phyloP scores from a whole-genome alignment of 2,113 vertebrate genomes.

The Aptenodytes patagonicus region DNA sequence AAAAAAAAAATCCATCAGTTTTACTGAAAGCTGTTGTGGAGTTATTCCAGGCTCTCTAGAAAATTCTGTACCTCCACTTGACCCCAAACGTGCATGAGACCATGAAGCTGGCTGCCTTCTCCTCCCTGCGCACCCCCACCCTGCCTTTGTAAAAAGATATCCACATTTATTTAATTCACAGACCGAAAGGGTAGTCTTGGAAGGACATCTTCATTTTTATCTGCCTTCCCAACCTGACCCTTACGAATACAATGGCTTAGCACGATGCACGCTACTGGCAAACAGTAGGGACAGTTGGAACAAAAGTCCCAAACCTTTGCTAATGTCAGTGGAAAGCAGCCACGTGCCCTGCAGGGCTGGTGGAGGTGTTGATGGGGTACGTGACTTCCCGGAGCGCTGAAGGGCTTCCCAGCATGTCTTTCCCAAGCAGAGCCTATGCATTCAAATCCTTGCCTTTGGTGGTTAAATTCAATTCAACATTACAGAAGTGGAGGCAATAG shows the following conservation, averaged over 20 bases:
- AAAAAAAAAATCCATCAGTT: neutral
- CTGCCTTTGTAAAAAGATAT: neutral
- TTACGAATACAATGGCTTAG: neutral
- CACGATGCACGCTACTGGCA: neutral
- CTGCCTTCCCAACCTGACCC: neutral
- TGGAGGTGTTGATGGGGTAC: neutral
- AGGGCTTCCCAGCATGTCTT: neutral
- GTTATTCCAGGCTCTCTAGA: neutral
- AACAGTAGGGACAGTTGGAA: neutral
- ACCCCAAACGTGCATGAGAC: neutral
- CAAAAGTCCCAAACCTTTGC: neutral
- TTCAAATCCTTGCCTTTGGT: neutral
- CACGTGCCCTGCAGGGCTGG: fast-evolving
- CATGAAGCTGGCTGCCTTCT: neutral
- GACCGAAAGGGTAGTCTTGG: neutral
- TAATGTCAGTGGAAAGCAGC: neutral
- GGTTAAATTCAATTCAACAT: neutral
- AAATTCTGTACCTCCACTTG: neutral
- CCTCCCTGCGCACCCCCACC: fast-evolving
- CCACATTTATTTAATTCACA: neutral
- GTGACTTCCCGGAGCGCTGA: neutral
- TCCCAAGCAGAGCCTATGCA: neutral
- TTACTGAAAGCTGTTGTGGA: neutral
- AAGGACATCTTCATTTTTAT: neutral
- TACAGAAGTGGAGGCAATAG: neutral